Base-by-base conservation (phyloP, 2,113 vertebrate genomes). In the Danio rerio region DNA sequence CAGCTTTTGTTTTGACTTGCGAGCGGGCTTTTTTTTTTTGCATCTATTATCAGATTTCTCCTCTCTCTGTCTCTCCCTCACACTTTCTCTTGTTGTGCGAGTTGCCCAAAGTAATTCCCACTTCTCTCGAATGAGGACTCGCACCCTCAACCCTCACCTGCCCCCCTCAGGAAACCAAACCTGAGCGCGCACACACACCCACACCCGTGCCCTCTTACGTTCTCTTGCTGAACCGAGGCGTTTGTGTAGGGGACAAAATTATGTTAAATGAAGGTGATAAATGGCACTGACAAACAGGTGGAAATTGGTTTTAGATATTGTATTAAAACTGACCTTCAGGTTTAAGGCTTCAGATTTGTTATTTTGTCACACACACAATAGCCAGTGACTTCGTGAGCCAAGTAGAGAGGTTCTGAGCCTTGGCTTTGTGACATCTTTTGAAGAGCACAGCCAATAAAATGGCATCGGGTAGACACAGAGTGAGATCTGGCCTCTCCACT, bases 241-340 rank as follows among this genome's bases (percentile, higher is more conserved):
- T 68, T 55, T 21, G 65, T 52, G 72, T 63, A 58, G 58, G 86
- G 83, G 76, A 88, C 89, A 86, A 93, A 95, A 95, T 96, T 94
- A 90, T 92, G 90, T 94, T 94, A 92, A 93, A 91, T 90, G 84
- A 86, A 89, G 86, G 90, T 96, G 94, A 96, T 95, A 92, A 94
- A 96, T 95, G 94, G 90, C 87, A 87, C 86, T 94, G 94, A 95
- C 93, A 94, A 92, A 91, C 85, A 90, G 93, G 89, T 94, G 89
- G 92, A 95, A 95, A 95, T 96, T 94, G 92, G 82, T 93, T 95
- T 92, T 94, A 93, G 92, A 93, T 95, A 91, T 88, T 91, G 83
- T 93, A 94, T 95, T 94, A 94, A 94, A 94, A 87, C 85, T 95
- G 95, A 94, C 94, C 93, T 95, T 95, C 93, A 91, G 88, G 84